These are phyloP conservation scores for Telmatochromis sp. DNA, from an alignment of 2,113 vertebrate species.

Conservation along the genomic window DNA sequence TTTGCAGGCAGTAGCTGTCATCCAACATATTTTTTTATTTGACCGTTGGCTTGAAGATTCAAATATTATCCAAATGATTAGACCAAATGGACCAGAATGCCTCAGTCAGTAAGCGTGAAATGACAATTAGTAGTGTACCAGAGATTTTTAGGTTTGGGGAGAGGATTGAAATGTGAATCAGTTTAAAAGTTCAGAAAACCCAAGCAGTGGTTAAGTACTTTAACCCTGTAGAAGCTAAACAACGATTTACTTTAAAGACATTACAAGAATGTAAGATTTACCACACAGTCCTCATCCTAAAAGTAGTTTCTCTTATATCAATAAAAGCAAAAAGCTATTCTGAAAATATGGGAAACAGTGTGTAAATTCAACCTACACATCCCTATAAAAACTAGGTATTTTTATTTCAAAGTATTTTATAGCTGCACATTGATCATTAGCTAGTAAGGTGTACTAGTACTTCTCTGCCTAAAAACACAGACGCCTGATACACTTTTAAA, in stretches of 20 bases:
- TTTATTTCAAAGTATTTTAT: background rate
- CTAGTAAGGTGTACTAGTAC: background rate
- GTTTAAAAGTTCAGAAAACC: background rate
- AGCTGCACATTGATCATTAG: background rate
- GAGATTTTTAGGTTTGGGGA: background rate
- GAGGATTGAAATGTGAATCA: background rate
- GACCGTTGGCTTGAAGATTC: rapidly evolving
- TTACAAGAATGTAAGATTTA: background rate
- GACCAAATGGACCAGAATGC: background rate
- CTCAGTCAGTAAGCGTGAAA: background rate
- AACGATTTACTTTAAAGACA: rapidly evolving
- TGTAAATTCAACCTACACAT: background rate
- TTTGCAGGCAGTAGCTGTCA: background rate
- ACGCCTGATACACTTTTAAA: background rate
- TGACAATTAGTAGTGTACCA: background rate
- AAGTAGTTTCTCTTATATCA: background rate
- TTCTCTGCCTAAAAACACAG: background rate
- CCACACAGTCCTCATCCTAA: background rate
- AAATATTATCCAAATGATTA: background rate
- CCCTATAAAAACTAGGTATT: background rate
- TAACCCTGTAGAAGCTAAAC: rapidly evolving
- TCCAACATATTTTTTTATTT: background rate
- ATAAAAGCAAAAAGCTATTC: background rate
- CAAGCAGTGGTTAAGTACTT: background rate
- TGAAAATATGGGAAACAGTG: rapidly evolving